Base-by-base conservation (phyloP, 2,888 invertebrate species). In the Mythimna pallens region DNA sequence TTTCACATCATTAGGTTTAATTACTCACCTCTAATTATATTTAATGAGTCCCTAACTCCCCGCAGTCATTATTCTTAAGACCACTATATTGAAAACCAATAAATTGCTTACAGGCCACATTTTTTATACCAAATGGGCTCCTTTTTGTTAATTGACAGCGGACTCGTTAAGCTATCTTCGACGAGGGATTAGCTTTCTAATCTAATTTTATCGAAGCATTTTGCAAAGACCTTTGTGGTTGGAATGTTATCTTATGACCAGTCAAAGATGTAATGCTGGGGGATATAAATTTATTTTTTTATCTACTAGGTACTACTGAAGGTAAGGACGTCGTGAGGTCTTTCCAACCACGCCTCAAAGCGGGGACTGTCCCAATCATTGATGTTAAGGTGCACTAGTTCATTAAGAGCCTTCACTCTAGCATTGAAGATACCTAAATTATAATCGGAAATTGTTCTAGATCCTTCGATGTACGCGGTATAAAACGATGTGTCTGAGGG, bases 81-180 rank as follows among this genome's bases (percentile, higher is more conserved):
- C 65, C 57, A 61, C 57, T 67, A 73, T 59, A 57, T 62, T 67
- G 69, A 67, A 78, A 70, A 58, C 70, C 75, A 71, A 82, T 82
- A 79, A 82, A 82, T 70, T 64, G 25, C 25, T 47, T 10, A 40
- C 52, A n/a, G 50, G 54, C 30, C 50, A 64, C 70, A 82, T 82
- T 74, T 78, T 81, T 71, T 57, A 78, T 62, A n/a, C 70, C 66
- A 54, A 82, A 81, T 65, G 34, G 70, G 55, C 54, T 30, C 59
- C 63, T 54, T 70, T 70, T 78, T 55, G 52, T 70, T 79, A 82
- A 82, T 79, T 81, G 83, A 82, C 81, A 64, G 59, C 9, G 22
- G 59, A 61, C 34, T 82, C 83, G 70, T 79, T 79, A 81, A 52
- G 62, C 25, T 80, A 70, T 79, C 68, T 64, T 61, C 47, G 57